Evolutionary conservation across 2,113 vertebrate genomes (phyloP), one percentile per base, ranked within the genome.

Genomic region (Perccottus glenii): DNA sequence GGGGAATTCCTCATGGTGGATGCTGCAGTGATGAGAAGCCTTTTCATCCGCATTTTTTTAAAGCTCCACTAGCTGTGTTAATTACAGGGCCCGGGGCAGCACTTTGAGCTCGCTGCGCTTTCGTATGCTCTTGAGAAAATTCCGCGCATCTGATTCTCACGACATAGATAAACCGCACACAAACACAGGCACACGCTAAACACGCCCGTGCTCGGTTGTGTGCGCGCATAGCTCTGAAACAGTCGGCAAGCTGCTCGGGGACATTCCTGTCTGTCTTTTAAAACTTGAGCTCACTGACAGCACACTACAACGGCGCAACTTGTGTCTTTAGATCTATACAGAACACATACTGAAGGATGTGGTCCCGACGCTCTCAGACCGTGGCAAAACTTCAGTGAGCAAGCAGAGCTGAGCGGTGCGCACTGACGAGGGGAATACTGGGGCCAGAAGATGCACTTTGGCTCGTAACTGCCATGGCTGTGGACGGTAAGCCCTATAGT

Each of bases 1-100:
- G 75, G 19, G 76, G 80, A 60, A 69, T 75, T 86, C 76, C 78
- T 84, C 62, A 14, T 64, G 78, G 73, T 77, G 82, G 77, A 78
- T 73, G 78, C 67, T 76, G 78, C 82, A 77, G 75, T 32, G 83
- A 80, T 79, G 83, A 87, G 80, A 84, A 85, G 86, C 77, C 80
- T 87, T 88, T 89, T 89, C 83, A 85, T 86, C 58, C 68, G 63
- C 35, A 78, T 75, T 67, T 53, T 70, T 53, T 66, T 84, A 61
- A 77, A 56, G 45, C 80, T 78, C 65, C 75, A 68, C 82, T 62
- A 60, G 60, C 80, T 79, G 83, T 68, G 56, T 64, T 91, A 91
- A 91, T 91, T 87, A 91, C 74, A 91, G 87, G 85, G 70, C 85
- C 81, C 76, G 68, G 66, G 87, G 84, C 84, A 70, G 84, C 87